Base-by-base conservation (phyloP, 2,113 vertebrate species). In the Corvus hawaiiensis region DNA sequence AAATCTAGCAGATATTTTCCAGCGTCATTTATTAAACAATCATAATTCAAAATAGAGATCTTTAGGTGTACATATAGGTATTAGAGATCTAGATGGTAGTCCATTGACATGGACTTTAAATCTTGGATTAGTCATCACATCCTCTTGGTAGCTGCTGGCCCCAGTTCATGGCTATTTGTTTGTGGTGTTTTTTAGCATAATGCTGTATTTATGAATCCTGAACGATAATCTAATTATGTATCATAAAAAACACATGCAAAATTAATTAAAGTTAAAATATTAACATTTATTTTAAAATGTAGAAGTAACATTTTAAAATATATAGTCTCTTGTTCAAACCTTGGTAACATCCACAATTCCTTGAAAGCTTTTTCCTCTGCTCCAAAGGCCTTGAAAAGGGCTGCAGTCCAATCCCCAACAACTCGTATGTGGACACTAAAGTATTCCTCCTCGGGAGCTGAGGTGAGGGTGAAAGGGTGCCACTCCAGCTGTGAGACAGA, bases 401-500 rank as follows among this genome's bases (percentile, higher is more conserved):
- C 97, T 52, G 76, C 75, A 6, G 98, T 98, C 98, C 98, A 98
- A 41, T 98, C 98, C 18, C 98, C 98, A 0, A 76, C 90, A 0
- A 94, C 96, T 11, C 96, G 96, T 82, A 98, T 91, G 52, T 98
- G 98, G 37, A 98, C 80, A 1, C 98, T 98, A 91, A 98, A 98
- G 88, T 98, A 98, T 41, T 98, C 97, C 22, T 98, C 98, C 80
- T 98, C 98, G 0, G 98, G 98, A 16, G 98, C 98, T 7, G 98
- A 98, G 55, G 98, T 98, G 67, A 98, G 97, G 13, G 98, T 98
- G 91, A 98, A 98, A 35, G 98, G 98, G 51, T 98, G 98, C 98
- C 98, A 98, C 49, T 98, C 97, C 68, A 98, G 61, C 3, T 63
- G 58, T 12, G 98, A 98, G 22, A 98, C 69, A 49, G 97, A 89